These are phyloP conservation scores for Pegoplata infirma DNA, from an alignment of 2,888 invertebrate species.

Conservation along the genomic window DNA sequence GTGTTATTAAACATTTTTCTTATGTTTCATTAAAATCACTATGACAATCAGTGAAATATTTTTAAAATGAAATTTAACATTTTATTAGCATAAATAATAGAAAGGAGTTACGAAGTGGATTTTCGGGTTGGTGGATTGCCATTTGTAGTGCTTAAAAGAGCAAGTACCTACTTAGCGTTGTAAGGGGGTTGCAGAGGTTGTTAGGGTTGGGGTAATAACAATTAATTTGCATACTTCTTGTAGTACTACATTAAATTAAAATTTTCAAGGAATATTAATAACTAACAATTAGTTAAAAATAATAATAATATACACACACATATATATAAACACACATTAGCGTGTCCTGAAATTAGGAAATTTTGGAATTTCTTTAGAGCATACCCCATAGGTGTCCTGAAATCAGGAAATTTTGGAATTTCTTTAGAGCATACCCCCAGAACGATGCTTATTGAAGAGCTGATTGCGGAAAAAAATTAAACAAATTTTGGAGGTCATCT, in stretches of 20 bases:
- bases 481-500: too few species aligned
- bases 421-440: too few species aligned
- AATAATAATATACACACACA: too few species aligned
- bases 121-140: neutral
- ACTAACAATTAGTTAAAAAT: slow-evolving; percentile 32
- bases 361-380: too few species aligned
- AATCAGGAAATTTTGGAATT: too few species aligned
- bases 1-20: too few species aligned
- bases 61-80: slow-evolving; percentile 25
- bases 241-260: slow-evolving; percentile 1
- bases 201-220: neutral
- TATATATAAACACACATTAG: too few species aligned
- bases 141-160: neutral
- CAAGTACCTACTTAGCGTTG: neutral
- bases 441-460: too few species aligned
- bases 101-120: too few species aligned
- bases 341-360: too few species aligned
- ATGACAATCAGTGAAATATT: slow-evolving; percentile 22
- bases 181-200: neutral
- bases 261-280: slow-evolving; percentile 37
- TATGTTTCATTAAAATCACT: neutral
- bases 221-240: slow-evolving; percentile 8
- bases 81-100: neutral
- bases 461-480: too few species aligned
- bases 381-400: too few species aligned